Base-by-base conservation (phyloP, 2,888 invertebrate genomes). In the Aquatica leii region DNA sequence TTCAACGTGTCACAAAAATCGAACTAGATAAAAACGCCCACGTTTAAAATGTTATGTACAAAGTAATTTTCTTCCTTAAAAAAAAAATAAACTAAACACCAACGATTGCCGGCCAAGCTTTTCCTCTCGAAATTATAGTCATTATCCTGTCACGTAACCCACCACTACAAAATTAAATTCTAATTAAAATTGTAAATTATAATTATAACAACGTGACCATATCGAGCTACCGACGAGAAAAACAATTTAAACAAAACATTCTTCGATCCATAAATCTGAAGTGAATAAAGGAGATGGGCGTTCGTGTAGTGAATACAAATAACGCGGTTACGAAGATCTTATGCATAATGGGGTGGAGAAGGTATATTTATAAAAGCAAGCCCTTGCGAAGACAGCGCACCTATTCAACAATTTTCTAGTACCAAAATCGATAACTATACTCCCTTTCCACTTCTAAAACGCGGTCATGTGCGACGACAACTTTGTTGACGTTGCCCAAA, bases 391-490 rank as follows among this genome's bases (percentile, higher is more conserved):
- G 46, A 34, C 46, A 55, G 55, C 55, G 57, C 57, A 57, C 57
- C 49, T 49, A 49, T 49, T 50, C 49, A 48, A 49, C 49, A 48
- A 37, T 56, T 56, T 48, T 46, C 17, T 48, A 35, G 48, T 24
- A 40, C 48, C 18, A 49, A 37, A 48, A 57, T 57, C 57, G 57
- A 57, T 57, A 4, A 37, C 21, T 11, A 50, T 34, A 15, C 49
- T 21, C 9, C 50, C 49, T 48, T 34, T 24, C 56, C 9, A 6
- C 20, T 46, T 12, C 55, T 20, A 8, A 15, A 56, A 37, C 35
- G 50, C 57, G 57, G 35, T 48, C 57, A 35, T 49, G 57, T 34
- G 40, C 12, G 57, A 48, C 57, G 54, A 41, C 54, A 34, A 14
- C 56, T 46, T 34, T 24, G 56, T 37, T 43, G 55, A 43, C 46